Percentiles rank a stretch among this genome's conserved stretches.
These are phyloP conservation scores for Lepus townsendii DNA, from an alignment of 2,797 vertebrate species.

Conservation along the genomic window DNA sequence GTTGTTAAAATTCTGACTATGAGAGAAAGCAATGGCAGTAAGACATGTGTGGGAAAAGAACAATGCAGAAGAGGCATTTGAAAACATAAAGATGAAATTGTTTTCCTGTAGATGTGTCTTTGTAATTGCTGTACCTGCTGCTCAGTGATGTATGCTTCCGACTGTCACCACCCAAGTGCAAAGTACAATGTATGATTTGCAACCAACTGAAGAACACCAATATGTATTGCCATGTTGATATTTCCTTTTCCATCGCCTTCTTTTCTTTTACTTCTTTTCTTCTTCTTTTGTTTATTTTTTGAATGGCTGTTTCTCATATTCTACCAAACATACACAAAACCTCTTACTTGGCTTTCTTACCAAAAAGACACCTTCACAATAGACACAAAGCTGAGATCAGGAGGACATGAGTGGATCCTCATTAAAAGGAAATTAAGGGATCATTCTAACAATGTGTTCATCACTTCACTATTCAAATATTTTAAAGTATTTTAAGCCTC, in stretches of 20 bases:
- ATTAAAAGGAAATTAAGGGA: slow-evolving; percentile 76
- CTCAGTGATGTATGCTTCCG: not conserved
- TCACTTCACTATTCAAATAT: slow-evolving; percentile 78
- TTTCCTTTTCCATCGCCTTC: slow-evolving; percentile 30
- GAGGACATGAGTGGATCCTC: not conserved
- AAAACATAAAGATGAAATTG: not conserved
- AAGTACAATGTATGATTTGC: not conserved
- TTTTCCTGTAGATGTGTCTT: not conserved
- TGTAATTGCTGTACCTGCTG: not conserved
- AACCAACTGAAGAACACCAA: not conserved
- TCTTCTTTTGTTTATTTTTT: slow-evolving; percentile 53
- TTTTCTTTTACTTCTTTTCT: slow-evolving; percentile 43
- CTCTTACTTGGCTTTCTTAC: slow-evolving; percentile 14
- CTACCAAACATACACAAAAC: slow-evolving; percentile 52
- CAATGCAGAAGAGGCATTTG: not conserved
- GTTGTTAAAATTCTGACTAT: slow-evolving; percentile 47
- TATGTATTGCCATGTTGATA: not conserved
- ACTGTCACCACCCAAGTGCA: not conserved
- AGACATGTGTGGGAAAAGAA: not conserved
- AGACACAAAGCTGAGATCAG: slow-evolving; percentile 3
- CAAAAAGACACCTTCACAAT: slow-evolving; percentile 4
- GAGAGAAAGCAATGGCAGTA: not conserved
- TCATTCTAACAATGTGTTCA: slow-evolving; percentile 69
- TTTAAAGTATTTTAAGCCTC: slow-evolving; percentile 78
- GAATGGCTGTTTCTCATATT: slow-evolving; percentile 57